Base-by-base conservation (phyloP, 2,797 vertebrate species). In the Sarcophilus harrisii region DNA sequence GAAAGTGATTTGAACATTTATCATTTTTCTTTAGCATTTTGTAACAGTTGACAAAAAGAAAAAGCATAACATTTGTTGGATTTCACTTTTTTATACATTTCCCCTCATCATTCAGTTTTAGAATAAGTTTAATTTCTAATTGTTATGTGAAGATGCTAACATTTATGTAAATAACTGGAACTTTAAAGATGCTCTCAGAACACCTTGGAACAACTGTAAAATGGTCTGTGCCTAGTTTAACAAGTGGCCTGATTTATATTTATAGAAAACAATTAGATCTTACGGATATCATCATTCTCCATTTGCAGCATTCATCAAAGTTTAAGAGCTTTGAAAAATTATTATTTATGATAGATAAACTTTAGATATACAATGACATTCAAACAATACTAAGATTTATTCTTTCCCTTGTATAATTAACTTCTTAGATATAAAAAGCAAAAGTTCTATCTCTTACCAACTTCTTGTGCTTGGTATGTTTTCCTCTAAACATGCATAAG, bases 121-220 rank as follows among this genome's bases (percentile, higher is more conserved):
- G 89, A 93, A 92, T 28, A 55, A 0, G 2, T 5, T 94, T 57
- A 9, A 89, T 93, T 91, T 27, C 90, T 90, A n/a, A 95, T 95
- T 87, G 28, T n/a, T 73, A 6, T 73, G 66, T 95, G 13, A 55
- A 92, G n/a, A 90, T 93, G 54, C 87, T 94, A 45, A 3, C 93
- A 59, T 91, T 97, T 93, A 87, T 92, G 8, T 87, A 95, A 94
- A 93, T 94, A 94, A 49, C 92, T 55, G 93, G 95, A 90, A 91
- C 94, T 97, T 96, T 95, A 14, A 96, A 96, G 73, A 18, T 38
- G n/a, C 96, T 95, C 92, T 95, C 81, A 92, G 73, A 91, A 4
- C 58, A 73, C n/a, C 38, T 24, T 10, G n/a, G n/a, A n/a, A 66
- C 9, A 89, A 91, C 95, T 95, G 24, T 95, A 95, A 92, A 9